A percentile compares a stretch with the other conserved stretches of the same genome.
These are phyloP conservation scores for Pilophorus perplexus DNA, from an alignment of 2,888 invertebrate species.

Conservation along the genomic window DNA sequence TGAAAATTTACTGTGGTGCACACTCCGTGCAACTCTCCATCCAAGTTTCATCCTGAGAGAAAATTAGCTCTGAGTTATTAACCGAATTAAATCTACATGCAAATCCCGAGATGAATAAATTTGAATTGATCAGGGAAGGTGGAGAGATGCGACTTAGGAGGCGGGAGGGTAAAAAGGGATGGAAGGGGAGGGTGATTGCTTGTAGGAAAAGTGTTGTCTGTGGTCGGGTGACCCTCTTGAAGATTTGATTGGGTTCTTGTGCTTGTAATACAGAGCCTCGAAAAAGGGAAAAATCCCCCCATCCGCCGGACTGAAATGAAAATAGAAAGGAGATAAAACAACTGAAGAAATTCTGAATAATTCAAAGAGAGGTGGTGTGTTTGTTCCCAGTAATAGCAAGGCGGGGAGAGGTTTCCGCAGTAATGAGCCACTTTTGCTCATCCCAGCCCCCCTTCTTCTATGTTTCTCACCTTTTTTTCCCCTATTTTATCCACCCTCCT, in stretches of 20 bases:
- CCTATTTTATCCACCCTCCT: no score
- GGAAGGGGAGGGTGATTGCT: conserved; percentile 4
- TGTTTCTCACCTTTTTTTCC: conserved; percentile 8
- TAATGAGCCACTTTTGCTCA: conserved; percentile 35
- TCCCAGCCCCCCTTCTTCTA: conserved; percentile 7
- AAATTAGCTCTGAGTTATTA: conserved; percentile 36
- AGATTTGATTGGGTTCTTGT: conserved; percentile 23
- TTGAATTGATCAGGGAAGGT: conserved; percentile 31
- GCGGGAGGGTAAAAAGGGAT: background rate
- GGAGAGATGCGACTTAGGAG: background rate
- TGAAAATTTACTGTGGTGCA: conserved; percentile 19
- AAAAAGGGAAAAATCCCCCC: background rate
- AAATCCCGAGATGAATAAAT: conserved; percentile 39
- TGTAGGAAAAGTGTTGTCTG: conserved; percentile 14
- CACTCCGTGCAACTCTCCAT: background rate
- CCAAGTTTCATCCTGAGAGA: conserved; percentile 7
- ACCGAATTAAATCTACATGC: conserved; percentile 39
- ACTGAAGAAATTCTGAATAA: conserved; percentile 23
- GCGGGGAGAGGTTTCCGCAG: background rate
- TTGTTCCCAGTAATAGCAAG: conserved; percentile 30
- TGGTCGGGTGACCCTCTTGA: conserved; percentile 6
- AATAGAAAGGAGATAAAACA: conserved; percentile 5
- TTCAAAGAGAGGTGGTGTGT: conserved; percentile 24
- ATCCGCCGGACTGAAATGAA: background rate
- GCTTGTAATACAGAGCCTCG: conserved; percentile 1